Evolutionary conservation across 2,113 vertebrate species (phyloP), one percentile per base, ranked within the genome.

Genomic region (Lepisosteus oculatus): DNA sequence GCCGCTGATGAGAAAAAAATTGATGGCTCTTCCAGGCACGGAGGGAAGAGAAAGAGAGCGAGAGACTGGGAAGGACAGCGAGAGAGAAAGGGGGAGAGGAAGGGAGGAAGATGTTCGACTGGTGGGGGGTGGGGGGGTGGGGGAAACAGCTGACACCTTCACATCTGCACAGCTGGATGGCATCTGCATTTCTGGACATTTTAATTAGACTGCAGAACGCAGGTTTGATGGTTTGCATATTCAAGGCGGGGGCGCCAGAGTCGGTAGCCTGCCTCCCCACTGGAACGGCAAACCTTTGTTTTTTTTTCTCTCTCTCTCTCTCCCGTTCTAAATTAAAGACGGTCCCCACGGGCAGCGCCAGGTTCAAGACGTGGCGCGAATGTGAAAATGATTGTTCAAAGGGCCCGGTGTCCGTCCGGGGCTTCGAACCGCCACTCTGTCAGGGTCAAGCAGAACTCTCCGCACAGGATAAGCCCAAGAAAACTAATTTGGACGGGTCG

Each of bases 1-100:
- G 79, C 87, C 61, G 82, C 82, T 93, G 91, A 91, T 89, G 85
- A 87, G 81, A 85, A 90, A 88, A 66, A 89, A 90, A 91, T 89
- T 88, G 89, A 91, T 92, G 86, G 88, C 84, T 89, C 83, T 88
- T 83, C 86, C 84, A 84, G 81, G 0, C 81, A 92, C 80, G 77
- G 87, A 45, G 2, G 71, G 74, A 76, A 83, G 73, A 56, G 11
- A 65, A 44, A 86, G 81, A 84, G 71, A 78, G 76, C 6, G 72
- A 83, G 71, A 79, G 78, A 43, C 57, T 62, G 70, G 67, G 76
- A 44, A 0, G 68, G 0, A 63, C 70, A 71, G 68, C 75, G 74
- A 63, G 68, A 73, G 70, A 64, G 65, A 74, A 69, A 72, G 74
- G 57, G 71, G 4, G 14, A 76, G 77, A 6, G 42, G 63, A 57